Evolutionary conservation across 2,888 invertebrate species (phyloP), one percentile per base, ranked within the genome.

Genomic region (Melieria omissa): DNA sequence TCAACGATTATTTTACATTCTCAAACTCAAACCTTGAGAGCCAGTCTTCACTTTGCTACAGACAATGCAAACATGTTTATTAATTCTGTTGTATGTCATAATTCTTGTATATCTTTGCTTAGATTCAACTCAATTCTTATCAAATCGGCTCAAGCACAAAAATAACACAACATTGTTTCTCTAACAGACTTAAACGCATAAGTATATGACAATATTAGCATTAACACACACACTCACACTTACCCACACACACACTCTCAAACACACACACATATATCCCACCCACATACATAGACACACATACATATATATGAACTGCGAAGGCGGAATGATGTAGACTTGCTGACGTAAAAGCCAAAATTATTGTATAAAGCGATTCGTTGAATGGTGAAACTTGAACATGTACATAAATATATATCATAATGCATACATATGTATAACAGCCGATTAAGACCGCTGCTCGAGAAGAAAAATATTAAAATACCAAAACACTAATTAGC

Each of bases 191-290:
- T 49, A 69, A n/a, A 72, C 58, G 65, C 61, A 70, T 61, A 70
- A 58, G 44, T 65, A 72, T 71, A 71, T 71, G 71, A 69, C 69
- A 69, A 69, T 69, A 69, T 69, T 69, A 69, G 69, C 62, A 69
- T 69, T 46, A n/a, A 64, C 10, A 55, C 58, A 12, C 41, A 5
- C 46, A 57, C 47, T 12, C 16, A 29, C 29, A 57, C 12, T 4
- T 66, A n/a, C n/a, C 57, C 10, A 66, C 10, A 55, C 58, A 12
- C 41, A 5, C 46, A 57, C 47, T 12, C 12, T 29, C 29, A 57
- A 6, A 1, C 49, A n/a, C n/a, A 66, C 10, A 66, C 46, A 55
- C 3, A 45, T 45, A 45, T 57, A 57, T 4, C 12, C 52, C 29
- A 61, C 62, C 55, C 55, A 71, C 14, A 64, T 65, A 70, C 54